Percentiles rank a stretch among this genome's conserved stretches.
Evolutionary conservation across 2,888 invertebrate species (phyloP).

Genomic region (Diarsia rubi): DNA sequence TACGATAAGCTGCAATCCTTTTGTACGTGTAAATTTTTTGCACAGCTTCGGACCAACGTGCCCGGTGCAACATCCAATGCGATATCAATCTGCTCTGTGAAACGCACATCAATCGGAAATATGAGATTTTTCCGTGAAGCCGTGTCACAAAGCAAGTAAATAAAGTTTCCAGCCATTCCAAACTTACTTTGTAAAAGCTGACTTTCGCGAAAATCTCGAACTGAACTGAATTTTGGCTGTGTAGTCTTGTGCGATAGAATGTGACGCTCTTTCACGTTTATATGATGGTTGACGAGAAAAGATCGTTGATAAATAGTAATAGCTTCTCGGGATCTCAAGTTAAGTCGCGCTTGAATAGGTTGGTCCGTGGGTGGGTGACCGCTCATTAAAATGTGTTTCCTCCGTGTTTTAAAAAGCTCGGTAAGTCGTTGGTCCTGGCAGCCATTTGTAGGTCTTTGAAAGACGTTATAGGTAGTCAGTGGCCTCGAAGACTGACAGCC

Average conservation of each 20-base stretch:
- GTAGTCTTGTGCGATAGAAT: neutral
- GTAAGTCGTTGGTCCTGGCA: too few species aligned
- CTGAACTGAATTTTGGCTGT: conserved; percentile 8
- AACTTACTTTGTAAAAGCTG: conserved; percentile 46
- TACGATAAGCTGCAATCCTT: neutral
- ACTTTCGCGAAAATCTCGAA: conserved; percentile 24
- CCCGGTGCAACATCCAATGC: conserved; percentile 1
- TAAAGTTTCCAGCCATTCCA: conserved; percentile 42
- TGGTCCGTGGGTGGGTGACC: too few species aligned
- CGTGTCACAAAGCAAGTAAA: conserved; percentile 55
- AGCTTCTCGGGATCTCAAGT: too few species aligned
- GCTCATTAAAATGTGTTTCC: too few species aligned
- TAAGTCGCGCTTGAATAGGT: too few species aligned
- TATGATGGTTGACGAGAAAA: neutral
- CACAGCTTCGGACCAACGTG: neutral
- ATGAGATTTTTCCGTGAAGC: conserved; percentile 38
- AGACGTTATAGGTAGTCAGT: too few species aligned
- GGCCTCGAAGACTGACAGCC: too few species aligned
- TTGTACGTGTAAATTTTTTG: neutral
- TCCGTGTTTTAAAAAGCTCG: too few species aligned
- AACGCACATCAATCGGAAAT: conserved; percentile 49
- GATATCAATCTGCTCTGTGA: conserved; percentile 25
- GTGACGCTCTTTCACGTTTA: neutral
- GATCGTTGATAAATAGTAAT: too few species aligned
- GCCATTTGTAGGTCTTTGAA: too few species aligned